These are phyloP conservation scores for Enteromius anoplus DNA, from an alignment of 2,797 vertebrate species.

Conservation along the genomic window DNA sequence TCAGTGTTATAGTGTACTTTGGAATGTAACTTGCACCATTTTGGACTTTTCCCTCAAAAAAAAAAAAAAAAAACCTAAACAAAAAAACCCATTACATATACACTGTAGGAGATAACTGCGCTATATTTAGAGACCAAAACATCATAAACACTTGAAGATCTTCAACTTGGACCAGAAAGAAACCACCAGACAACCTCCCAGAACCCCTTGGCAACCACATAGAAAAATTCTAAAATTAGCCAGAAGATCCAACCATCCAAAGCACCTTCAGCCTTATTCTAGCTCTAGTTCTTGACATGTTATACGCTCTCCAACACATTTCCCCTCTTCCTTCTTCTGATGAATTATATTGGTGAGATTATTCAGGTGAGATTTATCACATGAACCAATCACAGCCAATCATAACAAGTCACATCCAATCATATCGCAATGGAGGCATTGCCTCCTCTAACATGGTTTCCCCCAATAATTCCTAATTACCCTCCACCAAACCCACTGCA, in stretches of 20 bases:
- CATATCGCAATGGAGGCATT: background rate
- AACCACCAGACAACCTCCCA: background rate
- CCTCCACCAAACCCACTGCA: background rate
- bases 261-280: background rate
- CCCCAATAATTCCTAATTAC: background rate
- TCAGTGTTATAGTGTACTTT: background rate
- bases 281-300: constrained; percentile 4
- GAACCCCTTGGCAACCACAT: background rate
- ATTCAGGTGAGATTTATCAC: too few species aligned
- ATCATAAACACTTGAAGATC: background rate
- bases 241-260: background rate
- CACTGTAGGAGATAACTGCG: background rate
- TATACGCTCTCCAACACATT: background rate
- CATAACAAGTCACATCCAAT: too few species aligned
- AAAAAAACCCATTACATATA: background rate
- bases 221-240: background rate
- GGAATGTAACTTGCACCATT: background rate
- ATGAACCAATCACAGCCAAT: too few species aligned
- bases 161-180: background rate
- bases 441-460: background rate
- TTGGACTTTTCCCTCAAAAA: background rate
- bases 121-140: background rate
- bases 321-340: background rate
- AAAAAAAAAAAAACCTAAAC: too few species aligned
- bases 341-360: too few species aligned